A percentile compares a stretch with the other conserved stretches of the same genome.
These are phyloP conservation scores for Slavum lentiscoides DNA, from an alignment of 2,888 invertebrate species.

Conservation along the genomic window DNA sequence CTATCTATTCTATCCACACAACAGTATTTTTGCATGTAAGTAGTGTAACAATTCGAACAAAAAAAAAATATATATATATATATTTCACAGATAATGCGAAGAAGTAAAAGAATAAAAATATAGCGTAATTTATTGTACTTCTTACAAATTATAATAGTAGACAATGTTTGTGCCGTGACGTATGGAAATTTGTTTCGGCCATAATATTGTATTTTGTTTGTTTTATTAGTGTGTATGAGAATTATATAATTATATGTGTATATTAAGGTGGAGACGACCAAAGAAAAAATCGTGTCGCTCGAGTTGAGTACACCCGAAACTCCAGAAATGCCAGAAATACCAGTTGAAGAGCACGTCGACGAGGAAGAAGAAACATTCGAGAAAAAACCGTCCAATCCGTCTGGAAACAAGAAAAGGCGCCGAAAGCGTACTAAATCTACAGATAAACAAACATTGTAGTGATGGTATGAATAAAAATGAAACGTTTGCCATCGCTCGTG, in stretches of 20 bases:
- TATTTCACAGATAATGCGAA: neutral
- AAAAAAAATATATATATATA: neutral
- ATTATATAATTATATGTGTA: constrained; percentile 34
- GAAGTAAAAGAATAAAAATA: neutral
- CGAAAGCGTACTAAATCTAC: constrained; percentile 48
- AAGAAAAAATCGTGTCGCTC: constrained; percentile 87
- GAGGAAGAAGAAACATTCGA: constrained; percentile 18
- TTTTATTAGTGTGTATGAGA: neutral
- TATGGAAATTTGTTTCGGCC: neutral
- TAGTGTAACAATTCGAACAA: neutral
- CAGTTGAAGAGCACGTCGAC: constrained; percentile 2
- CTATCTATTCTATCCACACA: constrained; percentile 4
- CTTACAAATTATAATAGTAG: constrained; percentile 5
- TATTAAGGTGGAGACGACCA: constrained; percentile 81
- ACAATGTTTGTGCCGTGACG: neutral
- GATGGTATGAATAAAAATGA: neutral
- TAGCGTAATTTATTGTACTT: neutral
- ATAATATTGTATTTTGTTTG: neutral
- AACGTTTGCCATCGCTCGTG: neutral
- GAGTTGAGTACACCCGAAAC: constrained; percentile 64
- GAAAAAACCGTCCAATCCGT: constrained; percentile 34
- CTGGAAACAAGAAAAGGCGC: constrained; percentile 32
- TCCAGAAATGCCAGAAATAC: constrained; percentile 18
- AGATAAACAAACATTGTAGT: constrained; percentile 38
- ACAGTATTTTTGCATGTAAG: constrained; percentile 36